A percentile compares a stretch with the other conserved stretches of the same genome.
phyloP scores from a whole-genome alignment of 2,797 vertebrate species.

The Oceanodroma leucorhoa region DNA sequence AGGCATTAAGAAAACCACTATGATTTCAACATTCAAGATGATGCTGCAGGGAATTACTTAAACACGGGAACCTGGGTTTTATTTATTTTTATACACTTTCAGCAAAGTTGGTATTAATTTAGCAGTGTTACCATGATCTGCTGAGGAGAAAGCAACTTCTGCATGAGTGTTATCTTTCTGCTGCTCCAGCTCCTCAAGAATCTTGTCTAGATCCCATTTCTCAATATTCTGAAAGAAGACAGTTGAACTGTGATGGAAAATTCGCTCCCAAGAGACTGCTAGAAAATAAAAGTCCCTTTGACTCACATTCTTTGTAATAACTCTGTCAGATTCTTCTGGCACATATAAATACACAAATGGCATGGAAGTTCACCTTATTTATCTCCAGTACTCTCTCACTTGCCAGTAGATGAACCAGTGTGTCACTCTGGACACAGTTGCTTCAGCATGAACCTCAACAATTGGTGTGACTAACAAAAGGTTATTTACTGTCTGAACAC shows the following conservation, averaged over 20 bases:
- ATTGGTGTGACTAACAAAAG: background rate
- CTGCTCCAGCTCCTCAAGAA: slow-evolving; percentile 62
- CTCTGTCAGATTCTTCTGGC: background rate
- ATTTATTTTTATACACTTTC: background rate
- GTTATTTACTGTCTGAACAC: background rate
- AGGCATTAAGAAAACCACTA: background rate
- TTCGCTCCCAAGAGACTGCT: background rate
- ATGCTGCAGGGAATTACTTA: background rate
- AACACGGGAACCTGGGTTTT: background rate
- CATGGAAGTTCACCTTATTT: background rate
- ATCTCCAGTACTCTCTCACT: background rate
- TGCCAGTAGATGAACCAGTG: background rate
- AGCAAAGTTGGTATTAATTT: background rate
- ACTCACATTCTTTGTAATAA: background rate
- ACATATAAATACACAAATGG: background rate
- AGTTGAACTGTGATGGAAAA: background rate
- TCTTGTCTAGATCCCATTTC: slow-evolving; percentile 72
- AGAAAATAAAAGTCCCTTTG: background rate
- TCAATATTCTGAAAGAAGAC: slow-evolving; percentile 74
- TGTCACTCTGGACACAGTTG: background rate
- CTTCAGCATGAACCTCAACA: background rate
- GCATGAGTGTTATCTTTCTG: background rate
- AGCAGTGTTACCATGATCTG: background rate
- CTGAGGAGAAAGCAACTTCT: slow-evolving; percentile 24
- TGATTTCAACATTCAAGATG: background rate